A percentile compares a stretch with the other conserved stretches of the same genome.
phyloP scores from a whole-genome alignment of 2,797 vertebrate species.

The Pristis pectinata region DNA sequence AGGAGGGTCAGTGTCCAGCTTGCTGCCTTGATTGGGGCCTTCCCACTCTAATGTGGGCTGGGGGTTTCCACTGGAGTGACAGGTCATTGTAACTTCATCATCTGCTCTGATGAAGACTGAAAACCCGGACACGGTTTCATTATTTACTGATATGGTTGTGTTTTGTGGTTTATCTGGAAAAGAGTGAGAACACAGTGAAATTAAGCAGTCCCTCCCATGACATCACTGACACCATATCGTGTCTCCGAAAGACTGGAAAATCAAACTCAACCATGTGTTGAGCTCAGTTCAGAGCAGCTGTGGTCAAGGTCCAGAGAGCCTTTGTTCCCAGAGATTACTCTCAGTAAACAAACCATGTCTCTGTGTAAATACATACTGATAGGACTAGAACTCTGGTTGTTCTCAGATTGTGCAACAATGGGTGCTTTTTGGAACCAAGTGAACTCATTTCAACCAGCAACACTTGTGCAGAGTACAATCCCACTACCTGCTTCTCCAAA shows the following conservation, averaged over 20 bases:
- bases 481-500: no score
- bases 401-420: no score
- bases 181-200: background rate
- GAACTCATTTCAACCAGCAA: no score
- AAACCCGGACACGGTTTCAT: no score
- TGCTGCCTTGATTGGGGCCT: background rate
- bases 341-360: background rate
- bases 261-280: background rate
- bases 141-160: background rate
- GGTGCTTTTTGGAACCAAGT: no score
- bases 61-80: background rate
- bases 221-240: background rate
- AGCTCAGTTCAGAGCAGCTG: background rate
- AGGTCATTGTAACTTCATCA: background rate
- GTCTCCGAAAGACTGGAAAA: background rate
- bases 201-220: background rate
- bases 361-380: background rate
- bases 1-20: no score
- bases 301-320: background rate
- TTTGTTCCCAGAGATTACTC: background rate
- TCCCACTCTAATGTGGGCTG: background rate
- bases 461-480: no score
- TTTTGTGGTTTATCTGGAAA: background rate
- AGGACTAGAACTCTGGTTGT: no score
- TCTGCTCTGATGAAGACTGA: background rate